Evolutionary conservation across 2,113 vertebrate genomes (phyloP), one percentile per base, ranked within the genome.

Genomic region (Scophthalmus maximus): DNA sequence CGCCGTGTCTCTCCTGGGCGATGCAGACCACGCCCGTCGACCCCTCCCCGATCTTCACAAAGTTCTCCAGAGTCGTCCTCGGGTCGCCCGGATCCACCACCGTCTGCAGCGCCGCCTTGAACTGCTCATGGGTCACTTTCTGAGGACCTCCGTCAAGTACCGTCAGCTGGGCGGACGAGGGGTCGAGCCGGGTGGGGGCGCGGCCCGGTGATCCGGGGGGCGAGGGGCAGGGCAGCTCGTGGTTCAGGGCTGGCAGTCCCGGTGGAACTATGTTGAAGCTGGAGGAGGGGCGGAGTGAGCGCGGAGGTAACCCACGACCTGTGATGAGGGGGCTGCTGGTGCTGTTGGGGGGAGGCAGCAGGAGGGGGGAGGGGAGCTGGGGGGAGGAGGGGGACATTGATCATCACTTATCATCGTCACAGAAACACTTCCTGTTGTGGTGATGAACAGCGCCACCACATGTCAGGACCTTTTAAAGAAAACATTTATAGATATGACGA

Each of bases 21-120:
- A 96, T 94, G 75, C 96, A 97, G 27, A 98, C 97, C 0, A 97
- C 95, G 0, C 97, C 96, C 0, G 97, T 98, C 25, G 97, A 98
- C 17, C 96, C 97, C 59, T 98, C 97, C 0, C 97, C 96, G 0
- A 97, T 97, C 88, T 97, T 96, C n/a, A 95, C 88, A 0, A 97
- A 98, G 85, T 95, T 95, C 86, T 97, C 95, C 80, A 98, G 91
- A 51, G 91, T 72, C 0, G 85, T 66, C 58, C 95, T 91, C 0
- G 97, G 96, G 57, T 98, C 95, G 0, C 95, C 95, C 9, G 94
- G 93, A 81, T 97, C 95, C 76, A 98, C 96, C 4, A 98, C 96
- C 94, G 95, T 96, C 88, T 96, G 92, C 18, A 98, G 93, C 0
- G 96, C 96, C 4, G 94, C 94, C 82, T 95, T 96, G 87, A 98